Conservation (phyloP, 1,140 invertebrate genomes). For the Drosophila azteca region DNA sequence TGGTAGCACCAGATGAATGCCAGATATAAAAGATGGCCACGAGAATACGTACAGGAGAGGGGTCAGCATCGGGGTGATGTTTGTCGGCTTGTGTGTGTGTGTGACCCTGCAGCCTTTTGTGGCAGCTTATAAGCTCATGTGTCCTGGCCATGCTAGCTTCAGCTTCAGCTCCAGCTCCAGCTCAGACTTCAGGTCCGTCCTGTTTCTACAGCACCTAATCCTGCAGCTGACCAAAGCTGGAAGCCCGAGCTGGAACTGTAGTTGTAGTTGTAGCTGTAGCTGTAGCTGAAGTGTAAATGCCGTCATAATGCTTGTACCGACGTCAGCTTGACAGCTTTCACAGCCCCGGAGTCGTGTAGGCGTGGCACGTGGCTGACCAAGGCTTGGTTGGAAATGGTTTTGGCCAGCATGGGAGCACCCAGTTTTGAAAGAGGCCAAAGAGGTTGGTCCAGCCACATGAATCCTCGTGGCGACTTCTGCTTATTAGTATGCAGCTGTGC, state of each 20-base stretch:
- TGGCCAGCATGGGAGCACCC: constrained; percentile 1
- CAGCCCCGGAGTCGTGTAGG: constrained; percentile 11
- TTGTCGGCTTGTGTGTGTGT: constrained; percentile 13
- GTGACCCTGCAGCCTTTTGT: constrained; percentile 47
- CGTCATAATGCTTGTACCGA: constrained; percentile 76
- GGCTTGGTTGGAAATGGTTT: neutral
- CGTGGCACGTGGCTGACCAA: constrained; percentile 46
- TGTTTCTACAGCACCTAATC: constrained; percentile 46
- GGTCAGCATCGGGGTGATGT: constrained; percentile 21
- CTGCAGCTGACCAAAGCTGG: constrained; percentile 29
- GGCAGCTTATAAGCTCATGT: constrained; percentile 62
- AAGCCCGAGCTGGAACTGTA: constrained; percentile 22
- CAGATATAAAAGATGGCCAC: neutral
- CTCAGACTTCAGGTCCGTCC: constrained; percentile 6
- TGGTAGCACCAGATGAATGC: constrained; percentile 8
- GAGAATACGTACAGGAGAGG: neutral
- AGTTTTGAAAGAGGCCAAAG: neutral
- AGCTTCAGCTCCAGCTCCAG: too few species aligned
- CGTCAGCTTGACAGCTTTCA: constrained; percentile 63
- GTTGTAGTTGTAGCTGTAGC: constrained; percentile 23
- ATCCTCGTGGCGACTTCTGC: constrained; percentile 18
- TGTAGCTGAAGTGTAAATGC: constrained; percentile 70
- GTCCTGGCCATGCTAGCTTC: constrained; percentile 17
- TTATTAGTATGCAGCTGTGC: constrained; percentile 60
- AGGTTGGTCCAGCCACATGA: constrained; percentile 5